A percentile compares a stretch with the other conserved stretches of the same genome.
Conservation (phyloP, 1,140 invertebrate species). For the Patella vulgata region DNA sequence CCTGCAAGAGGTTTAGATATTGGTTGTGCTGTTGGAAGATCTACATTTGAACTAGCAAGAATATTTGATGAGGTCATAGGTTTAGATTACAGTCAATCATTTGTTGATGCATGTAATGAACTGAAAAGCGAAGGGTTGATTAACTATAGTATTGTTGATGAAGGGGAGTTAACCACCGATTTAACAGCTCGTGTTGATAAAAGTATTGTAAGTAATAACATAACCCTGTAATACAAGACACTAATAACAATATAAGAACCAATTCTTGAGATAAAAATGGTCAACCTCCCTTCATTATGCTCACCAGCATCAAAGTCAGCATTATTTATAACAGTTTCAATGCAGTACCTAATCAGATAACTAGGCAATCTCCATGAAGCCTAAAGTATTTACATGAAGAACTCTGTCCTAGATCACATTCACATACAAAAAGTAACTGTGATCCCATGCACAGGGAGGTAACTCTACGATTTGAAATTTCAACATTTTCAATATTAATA, state of each 20-base stretch:
- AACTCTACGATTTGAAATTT: too few species aligned
- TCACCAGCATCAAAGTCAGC: too few species aligned
- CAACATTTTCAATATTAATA: too few species aligned
- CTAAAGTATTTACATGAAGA: too few species aligned
- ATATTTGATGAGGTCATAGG: constrained; percentile 61
- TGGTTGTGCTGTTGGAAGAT: constrained; percentile 66
- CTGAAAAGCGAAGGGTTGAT: constrained; percentile 48
- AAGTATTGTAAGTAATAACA: constrained; percentile 44
- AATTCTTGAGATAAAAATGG: neutral
- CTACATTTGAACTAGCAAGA: constrained; percentile 61
- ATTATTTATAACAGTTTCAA: too few species aligned
- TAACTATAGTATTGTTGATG: constrained; percentile 49
- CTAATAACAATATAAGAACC: too few species aligned
- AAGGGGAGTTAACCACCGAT: constrained; percentile 50
- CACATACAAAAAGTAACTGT: too few species aligned
- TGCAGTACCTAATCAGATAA: too few species aligned
- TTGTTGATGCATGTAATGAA: constrained; percentile 61
- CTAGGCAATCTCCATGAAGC: too few species aligned
- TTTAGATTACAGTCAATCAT: constrained; percentile 64
- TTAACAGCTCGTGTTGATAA: constrained; percentile 40
- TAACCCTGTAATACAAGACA: too few species aligned
- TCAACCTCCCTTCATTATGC: neutral
- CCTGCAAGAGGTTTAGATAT: constrained; percentile 60
- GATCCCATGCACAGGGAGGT: too few species aligned
- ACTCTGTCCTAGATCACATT: too few species aligned